Base-by-base conservation (phyloP, 2,113 vertebrate species). In the Holacanthus passer region DNA sequence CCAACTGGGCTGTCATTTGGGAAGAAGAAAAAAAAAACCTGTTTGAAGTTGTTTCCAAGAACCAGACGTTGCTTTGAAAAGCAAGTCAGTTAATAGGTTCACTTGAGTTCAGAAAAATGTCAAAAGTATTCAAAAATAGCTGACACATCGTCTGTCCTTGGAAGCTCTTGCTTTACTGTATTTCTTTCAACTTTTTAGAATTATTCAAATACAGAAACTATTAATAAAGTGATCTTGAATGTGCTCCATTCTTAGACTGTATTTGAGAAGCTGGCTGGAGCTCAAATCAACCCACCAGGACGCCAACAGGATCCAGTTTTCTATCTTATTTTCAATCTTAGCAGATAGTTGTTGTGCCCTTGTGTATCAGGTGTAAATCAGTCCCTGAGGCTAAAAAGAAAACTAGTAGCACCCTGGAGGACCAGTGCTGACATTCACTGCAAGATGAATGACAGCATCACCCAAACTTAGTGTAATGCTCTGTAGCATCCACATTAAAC, bases 31-130 rank as follows among this genome's bases (percentile, higher is more conserved):
- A 53, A 65, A 67, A 79, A 73, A 77, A 81, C 62, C 12, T 4
- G 80, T 91, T 92, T 91, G 88, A 93, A 92, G 92, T 92, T 53
- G 47, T 29, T 77, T 88, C 87, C 86, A 85, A 84, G 79, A 86
- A 86, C 52, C 76, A 83, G 82, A 86, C 70, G 29, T 55, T 87
- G 71, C 67, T 88, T 84, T 89, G 79, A 82, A 80, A 87, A 78
- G 31, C 53, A 31, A 85, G 53, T 75, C 24, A 48, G 56, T 75
- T 73, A 62, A 70, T 35, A 29, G 70, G 80, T 82, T 86, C 62
- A 52, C 41, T 70, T 20, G 48, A 71, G 84, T 86, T 88, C 65
- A 79, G 11, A 50, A 39, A 82, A 87, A 82, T 78, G 32, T 76
- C 31, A 52, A 19, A 82, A 74, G 27, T 75, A 50, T 72, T 39